A percentile compares a stretch with the other conserved stretches of the same genome.
phyloP scores from a whole-genome alignment of 1,140 invertebrate genomes.

The Battus philenor region DNA sequence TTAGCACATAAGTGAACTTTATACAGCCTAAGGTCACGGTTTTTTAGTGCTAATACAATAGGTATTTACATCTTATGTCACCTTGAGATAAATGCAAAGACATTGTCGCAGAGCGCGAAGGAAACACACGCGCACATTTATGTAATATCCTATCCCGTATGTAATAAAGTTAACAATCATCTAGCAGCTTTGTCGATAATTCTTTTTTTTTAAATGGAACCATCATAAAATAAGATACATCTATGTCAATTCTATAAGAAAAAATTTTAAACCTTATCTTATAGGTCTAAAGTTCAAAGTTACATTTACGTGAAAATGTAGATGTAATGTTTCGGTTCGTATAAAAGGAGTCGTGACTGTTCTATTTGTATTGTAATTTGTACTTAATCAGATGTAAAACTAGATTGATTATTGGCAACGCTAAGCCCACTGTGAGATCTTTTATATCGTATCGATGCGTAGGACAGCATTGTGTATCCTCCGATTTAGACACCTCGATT shows the following conservation, averaged over 20 bases:
- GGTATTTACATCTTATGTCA: slow-evolving; percentile 69
- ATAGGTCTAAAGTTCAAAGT: not conserved
- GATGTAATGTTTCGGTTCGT: not conserved
- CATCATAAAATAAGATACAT: slow-evolving; percentile 11
- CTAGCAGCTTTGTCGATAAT: no score
- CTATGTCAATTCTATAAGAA: not conserved
- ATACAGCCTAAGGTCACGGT: slow-evolving; percentile 67
- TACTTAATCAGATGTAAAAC: slow-evolving; percentile 70
- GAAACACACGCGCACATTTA: no score
- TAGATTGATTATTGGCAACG: slow-evolving; percentile 66
- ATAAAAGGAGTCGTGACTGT: slow-evolving; percentile 50
- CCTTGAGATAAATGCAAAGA: slow-evolving; percentile 69
- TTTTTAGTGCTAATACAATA: slow-evolving; percentile 71
- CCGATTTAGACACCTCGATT: no score
- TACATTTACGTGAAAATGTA: not conserved
- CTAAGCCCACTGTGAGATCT: slow-evolving; percentile 35
- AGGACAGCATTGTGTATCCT: slow-evolving; percentile 10
- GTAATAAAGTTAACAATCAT: no score
- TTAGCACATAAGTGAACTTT: slow-evolving; percentile 65
- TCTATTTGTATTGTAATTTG: slow-evolving; percentile 72
- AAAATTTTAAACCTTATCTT: not conserved
- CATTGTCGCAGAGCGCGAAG: slow-evolving; percentile 35
- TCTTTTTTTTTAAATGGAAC: slow-evolving; percentile 5
- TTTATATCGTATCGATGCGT: slow-evolving; percentile 35
- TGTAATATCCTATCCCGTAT: no score